Evolutionary conservation across 2,113 vertebrate genomes (phyloP).

Genomic region (Phalacrocorax carbo): DNA sequence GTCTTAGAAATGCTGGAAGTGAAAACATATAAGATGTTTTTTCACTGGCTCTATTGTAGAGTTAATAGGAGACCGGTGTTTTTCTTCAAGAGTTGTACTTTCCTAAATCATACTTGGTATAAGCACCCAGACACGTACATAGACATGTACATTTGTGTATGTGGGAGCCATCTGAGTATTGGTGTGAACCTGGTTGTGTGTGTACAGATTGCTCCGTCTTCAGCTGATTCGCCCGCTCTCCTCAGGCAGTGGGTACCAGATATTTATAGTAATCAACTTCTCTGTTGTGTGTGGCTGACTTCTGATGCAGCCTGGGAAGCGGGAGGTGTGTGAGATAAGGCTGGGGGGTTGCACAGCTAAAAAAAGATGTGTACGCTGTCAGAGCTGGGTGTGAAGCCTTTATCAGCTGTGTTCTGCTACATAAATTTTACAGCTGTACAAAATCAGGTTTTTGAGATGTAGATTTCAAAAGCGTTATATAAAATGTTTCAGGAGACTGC

Average conservation of each 20-base stretch:
- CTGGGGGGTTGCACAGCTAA: neutral
- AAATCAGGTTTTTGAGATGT: neutral
- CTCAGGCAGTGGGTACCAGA: accelerated
- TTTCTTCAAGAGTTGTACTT: neutral
- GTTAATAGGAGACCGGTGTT: neutral
- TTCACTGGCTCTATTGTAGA: neutral
- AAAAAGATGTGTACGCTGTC: neutral
- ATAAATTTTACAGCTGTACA: neutral
- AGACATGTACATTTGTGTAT: neutral
- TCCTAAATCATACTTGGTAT: neutral
- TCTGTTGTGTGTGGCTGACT: neutral
- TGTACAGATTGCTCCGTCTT: accelerated
- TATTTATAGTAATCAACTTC: neutral
- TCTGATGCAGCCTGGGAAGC: neutral
- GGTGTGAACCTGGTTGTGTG: neutral
- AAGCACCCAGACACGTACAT: neutral
- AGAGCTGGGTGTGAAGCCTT: neutral
- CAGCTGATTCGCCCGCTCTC: neutral
- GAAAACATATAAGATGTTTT: neutral
- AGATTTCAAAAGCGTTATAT: neutral
- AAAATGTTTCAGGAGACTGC: neutral
- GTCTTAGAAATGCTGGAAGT: neutral
- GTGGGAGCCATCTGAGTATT: neutral
- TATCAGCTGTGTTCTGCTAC: neutral
- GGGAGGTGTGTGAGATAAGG: neutral